A percentile compares a stretch with the other conserved stretches of the same genome.
Conservation (phyloP, 1,140 invertebrate species). For the Diorhabda elongata region DNA sequence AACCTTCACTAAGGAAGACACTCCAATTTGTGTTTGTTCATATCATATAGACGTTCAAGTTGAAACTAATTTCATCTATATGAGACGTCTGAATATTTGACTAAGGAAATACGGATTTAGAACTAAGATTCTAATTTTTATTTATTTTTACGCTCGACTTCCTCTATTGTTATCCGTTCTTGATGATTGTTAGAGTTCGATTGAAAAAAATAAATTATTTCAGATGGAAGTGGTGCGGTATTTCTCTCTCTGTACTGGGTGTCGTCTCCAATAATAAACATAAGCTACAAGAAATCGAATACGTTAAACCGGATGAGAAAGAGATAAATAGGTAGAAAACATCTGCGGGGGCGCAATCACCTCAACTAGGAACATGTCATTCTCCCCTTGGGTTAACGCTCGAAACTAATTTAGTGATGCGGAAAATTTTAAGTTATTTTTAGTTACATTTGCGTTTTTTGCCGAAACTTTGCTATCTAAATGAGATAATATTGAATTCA, state of each 20-base stretch:
- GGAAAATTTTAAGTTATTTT: too few relatives aligned
- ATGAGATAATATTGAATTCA: neutral
- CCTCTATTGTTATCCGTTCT: neutral
- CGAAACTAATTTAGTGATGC: too few relatives aligned
- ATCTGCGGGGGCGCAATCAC: slow-evolving; percentile 1
- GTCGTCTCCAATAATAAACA: neutral
- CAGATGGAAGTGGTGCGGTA: neutral
- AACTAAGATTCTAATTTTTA: neutral
- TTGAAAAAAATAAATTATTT: neutral
- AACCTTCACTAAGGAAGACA: too few relatives aligned
- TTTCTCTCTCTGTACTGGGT: neutral
- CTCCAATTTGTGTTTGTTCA: too few relatives aligned
- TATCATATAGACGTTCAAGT: too few relatives aligned
- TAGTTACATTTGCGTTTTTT: too few relatives aligned
- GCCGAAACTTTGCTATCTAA: neutral
- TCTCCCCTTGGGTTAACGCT: neutral
- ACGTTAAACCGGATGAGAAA: neutral
- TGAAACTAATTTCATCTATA: too few relatives aligned
- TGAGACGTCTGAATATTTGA: neutral
- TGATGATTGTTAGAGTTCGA: neutral
- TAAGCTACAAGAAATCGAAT: neutral
- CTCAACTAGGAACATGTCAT: neutral
- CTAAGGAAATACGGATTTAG: slow-evolving; percentile 1
- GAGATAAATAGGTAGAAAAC: neutral
- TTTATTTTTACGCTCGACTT: slow-evolving; percentile 3